These are phyloP conservation scores for Psittacula derbiana DNA, from an alignment of 2,797 vertebrate genomes.

Conservation along the genomic window DNA sequence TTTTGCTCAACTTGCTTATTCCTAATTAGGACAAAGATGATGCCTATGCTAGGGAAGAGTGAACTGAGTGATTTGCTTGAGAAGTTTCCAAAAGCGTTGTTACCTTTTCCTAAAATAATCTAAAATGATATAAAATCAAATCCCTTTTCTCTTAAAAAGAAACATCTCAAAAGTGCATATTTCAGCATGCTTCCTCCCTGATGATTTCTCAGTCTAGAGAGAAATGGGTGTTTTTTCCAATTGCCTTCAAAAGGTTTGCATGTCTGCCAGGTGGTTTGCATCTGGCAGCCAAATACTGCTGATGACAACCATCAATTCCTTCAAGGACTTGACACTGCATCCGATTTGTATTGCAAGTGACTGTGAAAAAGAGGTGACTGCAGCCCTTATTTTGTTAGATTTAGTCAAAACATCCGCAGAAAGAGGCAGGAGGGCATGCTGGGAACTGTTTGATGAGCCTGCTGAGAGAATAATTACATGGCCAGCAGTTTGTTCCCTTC, in stretches of 20 bases:
- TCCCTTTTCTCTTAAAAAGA: background rate
- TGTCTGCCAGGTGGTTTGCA: background rate
- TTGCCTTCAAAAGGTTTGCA: background rate
- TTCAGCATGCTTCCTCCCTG: background rate
- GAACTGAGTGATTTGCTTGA: background rate
- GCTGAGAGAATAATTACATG: slow-evolving; percentile 20
- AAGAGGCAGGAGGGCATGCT: background rate
- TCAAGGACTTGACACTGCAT: background rate
- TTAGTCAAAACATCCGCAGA: slow-evolving; percentile 15
- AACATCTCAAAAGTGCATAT: background rate
- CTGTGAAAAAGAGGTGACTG: background rate
- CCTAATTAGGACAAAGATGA: background rate
- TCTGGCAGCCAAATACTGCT: background rate
- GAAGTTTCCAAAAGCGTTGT: background rate
- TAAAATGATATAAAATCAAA: background rate
- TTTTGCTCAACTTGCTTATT: background rate
- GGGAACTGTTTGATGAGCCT: slow-evolving; percentile 20
- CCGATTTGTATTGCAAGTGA: background rate
- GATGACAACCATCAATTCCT: background rate
- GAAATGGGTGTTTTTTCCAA: background rate
- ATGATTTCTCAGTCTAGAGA: background rate
- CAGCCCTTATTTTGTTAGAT: background rate
- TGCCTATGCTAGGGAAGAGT: background rate
- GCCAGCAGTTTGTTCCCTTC: background rate
- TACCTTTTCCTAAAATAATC: background rate